These are phyloP conservation scores for Lasius platythorax DNA, from an alignment of 2,888 invertebrate genomes.

Conservation along the genomic window DNA sequence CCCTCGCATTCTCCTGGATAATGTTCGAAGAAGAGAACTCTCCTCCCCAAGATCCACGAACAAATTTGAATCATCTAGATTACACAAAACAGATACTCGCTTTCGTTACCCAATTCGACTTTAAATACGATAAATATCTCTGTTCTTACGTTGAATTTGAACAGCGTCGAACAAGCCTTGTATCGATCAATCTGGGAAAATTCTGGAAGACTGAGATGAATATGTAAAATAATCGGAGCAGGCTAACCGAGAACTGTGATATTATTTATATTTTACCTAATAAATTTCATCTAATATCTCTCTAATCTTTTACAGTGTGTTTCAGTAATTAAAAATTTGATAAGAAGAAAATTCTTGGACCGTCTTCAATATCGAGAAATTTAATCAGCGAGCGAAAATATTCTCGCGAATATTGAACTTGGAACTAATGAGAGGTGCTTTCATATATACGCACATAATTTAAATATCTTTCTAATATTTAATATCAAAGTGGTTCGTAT, in stretches of 20 bases:
- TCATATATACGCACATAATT: neutral
- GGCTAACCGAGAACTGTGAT: neutral
- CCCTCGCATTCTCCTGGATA: conserved; percentile 25
- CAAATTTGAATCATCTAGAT: conserved; percentile 15
- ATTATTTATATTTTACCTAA: conserved; percentile 9
- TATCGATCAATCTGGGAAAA: neutral
- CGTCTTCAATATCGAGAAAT: neutral
- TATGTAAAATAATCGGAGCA: neutral
- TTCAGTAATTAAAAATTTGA: neutral
- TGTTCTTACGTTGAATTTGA: neutral
- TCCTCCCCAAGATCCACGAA: neutral
- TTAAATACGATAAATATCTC: conserved; percentile 17
- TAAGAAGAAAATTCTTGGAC: neutral
- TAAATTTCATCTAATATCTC: neutral
- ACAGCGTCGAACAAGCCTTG: neutral
- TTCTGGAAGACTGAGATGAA: neutral
- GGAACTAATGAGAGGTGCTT: neutral
- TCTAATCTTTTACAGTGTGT: neutral
- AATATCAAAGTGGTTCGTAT: conserved; percentile 5
- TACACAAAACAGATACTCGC: neutral
- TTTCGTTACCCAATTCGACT: conserved; percentile 18
- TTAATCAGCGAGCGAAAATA: neutral
- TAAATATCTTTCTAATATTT: neutral
- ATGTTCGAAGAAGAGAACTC: neutral
- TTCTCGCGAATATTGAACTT: neutral